These are phyloP conservation scores for Mastacembelus armatus DNA, from an alignment of 2,797 vertebrate species.

Conservation along the genomic window DNA sequence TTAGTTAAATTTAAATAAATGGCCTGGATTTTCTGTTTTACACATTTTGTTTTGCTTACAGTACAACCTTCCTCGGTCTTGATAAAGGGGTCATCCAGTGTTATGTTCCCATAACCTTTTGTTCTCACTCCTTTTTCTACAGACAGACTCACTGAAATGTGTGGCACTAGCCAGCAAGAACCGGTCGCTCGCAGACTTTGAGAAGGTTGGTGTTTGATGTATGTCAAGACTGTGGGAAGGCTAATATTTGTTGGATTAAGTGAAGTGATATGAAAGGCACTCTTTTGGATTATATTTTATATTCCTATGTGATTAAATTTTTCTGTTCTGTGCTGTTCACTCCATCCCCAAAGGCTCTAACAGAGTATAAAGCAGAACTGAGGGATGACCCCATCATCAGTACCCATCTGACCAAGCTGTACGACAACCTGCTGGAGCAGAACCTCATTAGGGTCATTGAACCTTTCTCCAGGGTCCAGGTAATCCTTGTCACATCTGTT, in stretches of 20 bases:
- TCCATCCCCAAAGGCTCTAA: constrained; percentile 87
- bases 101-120: background rate
- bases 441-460: constrained; percentile 98
- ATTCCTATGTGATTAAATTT: background rate
- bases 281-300: too few species aligned
- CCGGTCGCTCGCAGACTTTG: constrained; percentile 96
- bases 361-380: constrained; percentile 95
- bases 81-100: too few species aligned
- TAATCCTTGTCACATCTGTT: constrained; percentile 43
- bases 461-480: constrained; percentile 98
- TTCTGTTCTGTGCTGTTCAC: background rate
- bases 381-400: constrained; percentile 97
- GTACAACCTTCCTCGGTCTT: too few species aligned
- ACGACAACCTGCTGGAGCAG: constrained; percentile 97
- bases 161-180: constrained; percentile 99
- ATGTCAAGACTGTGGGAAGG: background rate
- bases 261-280: too few species aligned
- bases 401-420: constrained; percentile 94
- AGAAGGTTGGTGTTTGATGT: constrained; percentile 87
- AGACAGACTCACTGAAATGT: constrained; percentile 97
- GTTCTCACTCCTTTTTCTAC: constrained; percentile 12
- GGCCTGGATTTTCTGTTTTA: too few species aligned
- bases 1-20: too few species aligned
- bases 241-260: too few species aligned
- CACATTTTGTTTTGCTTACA: too few species aligned